These are phyloP conservation scores for Muntiacus muntjak DNA, from an alignment of 2,113 vertebrate species.

Conservation along the genomic window DNA sequence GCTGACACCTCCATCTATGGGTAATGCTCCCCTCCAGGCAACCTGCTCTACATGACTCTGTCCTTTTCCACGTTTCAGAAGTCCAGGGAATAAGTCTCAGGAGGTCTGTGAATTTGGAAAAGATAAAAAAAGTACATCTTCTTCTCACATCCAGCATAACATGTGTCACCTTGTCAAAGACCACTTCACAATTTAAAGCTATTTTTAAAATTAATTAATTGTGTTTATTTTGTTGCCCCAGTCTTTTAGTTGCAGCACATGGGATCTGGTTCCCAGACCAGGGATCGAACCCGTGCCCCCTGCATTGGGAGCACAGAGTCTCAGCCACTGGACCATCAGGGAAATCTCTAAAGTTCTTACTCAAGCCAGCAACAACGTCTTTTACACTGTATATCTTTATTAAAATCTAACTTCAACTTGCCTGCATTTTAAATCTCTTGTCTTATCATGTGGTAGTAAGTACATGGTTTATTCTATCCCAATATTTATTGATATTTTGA, in stretches of 20 bases:
- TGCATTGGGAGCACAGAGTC: background rate
- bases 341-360: background rate
- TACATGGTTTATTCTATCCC: background rate
- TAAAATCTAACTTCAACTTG: background rate
- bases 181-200: background rate
- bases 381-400: background rate
- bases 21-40: background rate
- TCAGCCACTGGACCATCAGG: background rate
- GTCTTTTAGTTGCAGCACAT: background rate
- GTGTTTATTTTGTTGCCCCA: background rate
- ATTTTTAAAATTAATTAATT: background rate
- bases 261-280: background rate
- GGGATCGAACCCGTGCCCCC: fast-evolving
- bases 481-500: background rate
- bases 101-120: background rate
- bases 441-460: background rate
- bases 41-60: background rate
- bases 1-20: background rate
- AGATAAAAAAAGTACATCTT: background rate
- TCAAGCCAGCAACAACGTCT: background rate
- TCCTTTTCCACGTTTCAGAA: background rate
- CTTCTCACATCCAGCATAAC: background rate
- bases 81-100: background rate
- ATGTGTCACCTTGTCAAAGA: background rate
- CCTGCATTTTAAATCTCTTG: background rate